phyloP scores from a whole-genome alignment of 64 coral and sea anemone genomes.

The Orbicella faveolata region DNA sequence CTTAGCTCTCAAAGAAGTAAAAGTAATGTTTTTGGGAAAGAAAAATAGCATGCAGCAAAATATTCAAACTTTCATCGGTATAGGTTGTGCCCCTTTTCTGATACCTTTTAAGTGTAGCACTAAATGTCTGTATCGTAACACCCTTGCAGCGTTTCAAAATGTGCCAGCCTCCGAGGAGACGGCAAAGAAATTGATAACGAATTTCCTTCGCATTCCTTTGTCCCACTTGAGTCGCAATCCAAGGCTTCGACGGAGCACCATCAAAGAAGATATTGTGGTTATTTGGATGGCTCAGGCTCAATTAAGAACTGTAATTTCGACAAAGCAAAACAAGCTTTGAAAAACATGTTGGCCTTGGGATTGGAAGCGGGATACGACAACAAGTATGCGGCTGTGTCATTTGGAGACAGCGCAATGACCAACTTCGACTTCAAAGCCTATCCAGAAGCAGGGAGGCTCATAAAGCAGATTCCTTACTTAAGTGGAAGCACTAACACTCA shows the following conservation, averaged over 20 bases:
- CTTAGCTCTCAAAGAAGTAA: no score
- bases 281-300: slow-evolving; percentile 46
- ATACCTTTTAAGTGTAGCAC: neutral
- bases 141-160: slow-evolving; percentile 8
- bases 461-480: slow-evolving; percentile 15
- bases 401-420: neutral
- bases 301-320: slow-evolving; percentile 6
- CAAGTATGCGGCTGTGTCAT: slow-evolving; percentile 32
- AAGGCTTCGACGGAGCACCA: no score
- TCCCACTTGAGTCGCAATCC: neutral
- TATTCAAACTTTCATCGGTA: no score
- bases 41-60: no score
- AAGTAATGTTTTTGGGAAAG: no score
- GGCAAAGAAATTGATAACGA: neutral
- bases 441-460: slow-evolving; percentile 6
- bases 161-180: slow-evolving; percentile 18
- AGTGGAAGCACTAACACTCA: slow-evolving; percentile 45
- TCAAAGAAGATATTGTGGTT: slow-evolving; percentile 25
- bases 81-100: no score
- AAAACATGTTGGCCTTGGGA: neutral
- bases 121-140: neutral
- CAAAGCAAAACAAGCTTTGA: neutral
- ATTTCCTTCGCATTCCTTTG: neutral
- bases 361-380: neutral
- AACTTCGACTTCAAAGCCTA: slow-evolving; percentile 21